Conservation (phyloP, 2,113 vertebrate genomes). For the Gymnogyps californianus region DNA sequence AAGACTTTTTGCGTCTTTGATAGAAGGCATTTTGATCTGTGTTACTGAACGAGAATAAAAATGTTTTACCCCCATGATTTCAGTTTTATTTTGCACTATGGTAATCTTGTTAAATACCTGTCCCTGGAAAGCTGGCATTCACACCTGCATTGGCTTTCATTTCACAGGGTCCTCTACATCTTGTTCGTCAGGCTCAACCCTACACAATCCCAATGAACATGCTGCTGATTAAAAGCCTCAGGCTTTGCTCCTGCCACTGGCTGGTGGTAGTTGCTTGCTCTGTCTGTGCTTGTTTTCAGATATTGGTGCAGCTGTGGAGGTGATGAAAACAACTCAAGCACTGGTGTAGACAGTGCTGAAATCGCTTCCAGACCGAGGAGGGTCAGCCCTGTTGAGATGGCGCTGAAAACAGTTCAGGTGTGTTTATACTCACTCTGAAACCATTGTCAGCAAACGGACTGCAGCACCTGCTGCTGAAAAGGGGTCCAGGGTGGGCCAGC, state of each 20-base stretch:
- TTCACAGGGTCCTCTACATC: not conserved
- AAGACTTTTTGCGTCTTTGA: not conserved
- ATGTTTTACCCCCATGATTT: accelerated
- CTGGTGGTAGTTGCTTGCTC: not conserved
- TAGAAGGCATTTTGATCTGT: not conserved
- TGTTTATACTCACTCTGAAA: not conserved
- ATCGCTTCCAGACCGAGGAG: not conserved
- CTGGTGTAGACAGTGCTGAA: not conserved
- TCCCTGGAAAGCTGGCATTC: not conserved
- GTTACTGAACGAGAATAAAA: not conserved
- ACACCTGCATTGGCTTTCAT: not conserved
- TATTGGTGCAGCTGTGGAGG: not conserved
- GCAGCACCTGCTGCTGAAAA: not conserved
- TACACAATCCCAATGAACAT: not conserved
- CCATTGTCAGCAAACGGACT: not conserved
- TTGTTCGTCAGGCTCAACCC: not conserved
- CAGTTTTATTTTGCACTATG: not conserved
- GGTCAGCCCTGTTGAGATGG: not conserved
- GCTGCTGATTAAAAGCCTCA: not conserved
- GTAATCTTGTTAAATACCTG: not conserved
- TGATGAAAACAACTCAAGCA: not conserved
- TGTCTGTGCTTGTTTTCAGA: not conserved
- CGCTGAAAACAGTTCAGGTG: not conserved
- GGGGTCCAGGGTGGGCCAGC: not conserved
- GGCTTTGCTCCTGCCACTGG: not conserved